Base-by-base conservation (phyloP, 2,797 vertebrate species). In the Eleutherodactylus coqui region DNA sequence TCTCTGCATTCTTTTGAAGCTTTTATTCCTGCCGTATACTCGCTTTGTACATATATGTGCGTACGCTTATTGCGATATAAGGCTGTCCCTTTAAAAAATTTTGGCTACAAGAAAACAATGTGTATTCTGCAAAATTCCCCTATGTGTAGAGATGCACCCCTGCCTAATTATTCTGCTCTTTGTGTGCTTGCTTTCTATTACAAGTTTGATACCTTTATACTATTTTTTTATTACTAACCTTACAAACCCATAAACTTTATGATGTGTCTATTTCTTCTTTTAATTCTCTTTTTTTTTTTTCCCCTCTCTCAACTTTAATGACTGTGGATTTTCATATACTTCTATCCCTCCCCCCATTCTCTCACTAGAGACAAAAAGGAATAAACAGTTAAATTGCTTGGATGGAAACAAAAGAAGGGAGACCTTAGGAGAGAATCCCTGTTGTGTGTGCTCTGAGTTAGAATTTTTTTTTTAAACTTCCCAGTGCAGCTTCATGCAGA, bases 341-440 rank as follows among this genome's bases (percentile, higher is more conserved):
- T 73, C 70, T 5, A 13, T n/a, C 70, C 47, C 29, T 27, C 32
- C 47, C 29, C 72, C 27, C 29, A n/a, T 51, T 82, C 34, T 82
- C 49, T 82, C 62, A 24, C 79, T 41, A 55, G 79, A 53, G 62
- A 72, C 79, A 82, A 72, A 82, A 78, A 58, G 19, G 60, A 83
- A 70, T 67, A 87, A 86, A 86, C 58, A 86, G 79, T 86, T 87
- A 87, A 79, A 79, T 67, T 75, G 86, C 51, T 75, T 83, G 86
- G 84, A 83, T 76, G 75, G 36, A 82, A 49, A 82, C 86, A 79
- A 83, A 86, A 78, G 80, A 75, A 75, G 77, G 58, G 77, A 62
- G 34, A 79, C 80, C 77, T 60, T 86, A 55, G 16, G 47, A 41
- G 80, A 78, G 81, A 73, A 79, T 83, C 86, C 81, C 75, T 87